Evolutionary conservation across 2,797 vertebrate genomes (phyloP).

Genomic region (Anas bernieri): DNA sequence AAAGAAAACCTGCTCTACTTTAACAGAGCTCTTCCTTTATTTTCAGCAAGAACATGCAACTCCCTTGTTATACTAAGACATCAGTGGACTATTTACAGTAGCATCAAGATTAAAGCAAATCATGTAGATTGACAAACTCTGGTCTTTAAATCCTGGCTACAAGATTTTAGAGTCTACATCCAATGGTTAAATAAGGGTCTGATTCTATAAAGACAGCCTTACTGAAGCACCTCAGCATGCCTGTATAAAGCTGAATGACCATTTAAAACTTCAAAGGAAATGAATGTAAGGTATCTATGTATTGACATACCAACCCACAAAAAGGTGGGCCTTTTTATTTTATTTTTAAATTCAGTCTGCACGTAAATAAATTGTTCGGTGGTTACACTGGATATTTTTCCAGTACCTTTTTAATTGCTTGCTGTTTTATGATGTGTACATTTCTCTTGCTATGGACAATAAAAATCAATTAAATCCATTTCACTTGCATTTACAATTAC

Average conservation of each 20-base stretch:
- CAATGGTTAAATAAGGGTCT: neutral
- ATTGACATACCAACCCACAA: neutral
- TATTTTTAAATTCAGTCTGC: neutral
- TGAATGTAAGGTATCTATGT: neutral
- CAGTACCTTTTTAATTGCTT: neutral
- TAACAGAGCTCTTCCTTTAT: neutral
- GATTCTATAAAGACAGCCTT: neutral
- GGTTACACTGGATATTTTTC: neutral
- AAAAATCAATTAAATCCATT: constrained; percentile 1
- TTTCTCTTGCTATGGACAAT: neutral
- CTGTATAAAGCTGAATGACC: neutral
- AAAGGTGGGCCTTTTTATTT: neutral
- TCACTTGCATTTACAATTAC: neutral
- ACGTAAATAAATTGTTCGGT: neutral
- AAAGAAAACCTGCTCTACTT: neutral
- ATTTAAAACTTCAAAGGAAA: neutral
- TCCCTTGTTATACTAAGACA: neutral
- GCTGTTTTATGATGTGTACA: neutral
- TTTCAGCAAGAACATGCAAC: neutral
- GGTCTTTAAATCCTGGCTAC: neutral
- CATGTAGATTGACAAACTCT: neutral
- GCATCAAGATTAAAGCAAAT: constrained; percentile 7
- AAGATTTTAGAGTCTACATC: neutral
- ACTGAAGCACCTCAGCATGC: neutral
- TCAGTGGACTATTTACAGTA: neutral